Evolutionary conservation across 1,140 invertebrate species (phyloP).

Genomic region (Portunus trituberculatus): DNA sequence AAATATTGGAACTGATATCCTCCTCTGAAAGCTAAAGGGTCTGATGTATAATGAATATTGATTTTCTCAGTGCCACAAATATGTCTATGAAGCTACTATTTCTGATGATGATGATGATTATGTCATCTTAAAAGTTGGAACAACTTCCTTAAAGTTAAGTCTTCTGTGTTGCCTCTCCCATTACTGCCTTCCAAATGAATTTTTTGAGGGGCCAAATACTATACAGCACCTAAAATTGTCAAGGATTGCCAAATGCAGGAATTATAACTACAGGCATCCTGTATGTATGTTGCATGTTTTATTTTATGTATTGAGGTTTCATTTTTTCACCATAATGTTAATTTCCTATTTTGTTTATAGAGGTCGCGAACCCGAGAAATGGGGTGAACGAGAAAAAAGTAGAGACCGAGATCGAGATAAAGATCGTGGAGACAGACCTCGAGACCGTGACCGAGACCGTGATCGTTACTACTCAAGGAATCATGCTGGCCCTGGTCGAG

Average conservation of each 20-base stretch:
- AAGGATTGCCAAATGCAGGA: too few species aligned
- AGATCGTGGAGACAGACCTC: slow-evolving; percentile 39
- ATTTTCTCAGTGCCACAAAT: too few species aligned
- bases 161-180: neutral
- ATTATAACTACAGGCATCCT: too few species aligned
- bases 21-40: too few species aligned
- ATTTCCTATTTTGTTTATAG: slow-evolving; percentile 42
- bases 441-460: slow-evolving; percentile 62
- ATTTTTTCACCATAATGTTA: neutral
- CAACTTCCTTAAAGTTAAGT: neutral
- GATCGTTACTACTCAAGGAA: slow-evolving; percentile 61
- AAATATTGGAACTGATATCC: too few species aligned
- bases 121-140: too few species aligned
- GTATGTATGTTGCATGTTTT: too few species aligned
- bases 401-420: slow-evolving; percentile 58
- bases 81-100: too few species aligned
- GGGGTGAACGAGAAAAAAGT: slow-evolving; percentile 51
- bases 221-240: too few species aligned
- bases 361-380: slow-evolving; percentile 68
- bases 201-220: neutral
- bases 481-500: slow-evolving; percentile 59
- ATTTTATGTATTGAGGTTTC: too few species aligned
- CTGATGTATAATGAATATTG: too few species aligned
- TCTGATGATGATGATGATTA: too few species aligned
- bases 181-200: neutral